Evolutionary conservation across 2,888 invertebrate genomes (phyloP).

Genomic region (Tetragonisca angustula): DNA sequence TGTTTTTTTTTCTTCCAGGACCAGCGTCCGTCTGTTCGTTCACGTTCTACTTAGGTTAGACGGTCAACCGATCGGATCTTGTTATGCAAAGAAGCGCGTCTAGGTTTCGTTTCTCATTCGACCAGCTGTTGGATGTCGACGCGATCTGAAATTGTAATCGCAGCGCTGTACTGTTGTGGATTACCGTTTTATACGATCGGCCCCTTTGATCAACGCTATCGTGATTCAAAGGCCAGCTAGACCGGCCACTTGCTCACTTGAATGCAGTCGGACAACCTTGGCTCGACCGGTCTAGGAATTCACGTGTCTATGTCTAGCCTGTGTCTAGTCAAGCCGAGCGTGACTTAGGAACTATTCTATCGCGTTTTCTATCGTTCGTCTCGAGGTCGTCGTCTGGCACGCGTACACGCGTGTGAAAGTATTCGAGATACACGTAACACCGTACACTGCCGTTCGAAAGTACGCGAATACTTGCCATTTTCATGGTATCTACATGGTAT

Average conservation of each 20-base stretch:
- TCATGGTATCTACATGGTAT: too few species aligned
- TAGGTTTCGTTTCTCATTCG: slow-evolving; percentile 55
- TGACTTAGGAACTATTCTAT: slow-evolving; percentile 60
- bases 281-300: slow-evolving; percentile 48
- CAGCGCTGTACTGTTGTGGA: slow-evolving; percentile 16
- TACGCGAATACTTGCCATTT: too few species aligned
- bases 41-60: not conserved
- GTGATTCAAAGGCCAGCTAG: slow-evolving; percentile 44
- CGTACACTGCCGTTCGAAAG: not conserved
- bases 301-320: slow-evolving; percentile 48
- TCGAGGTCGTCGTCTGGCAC: slow-evolving; percentile 37
- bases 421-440: not conserved
- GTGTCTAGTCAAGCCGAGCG: slow-evolving; percentile 56
- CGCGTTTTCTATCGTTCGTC: slow-evolving; percentile 54
- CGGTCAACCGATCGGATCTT: slow-evolving; percentile 25
- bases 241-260: slow-evolving; percentile 12
- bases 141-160: slow-evolving; percentile 65
- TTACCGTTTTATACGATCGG: slow-evolving; percentile 51
- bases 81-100: slow-evolving; percentile 62
- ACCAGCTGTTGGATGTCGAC: slow-evolving; percentile 44
- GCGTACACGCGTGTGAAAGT: not conserved
- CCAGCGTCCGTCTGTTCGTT: too few species aligned
- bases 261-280: slow-evolving; percentile 51
- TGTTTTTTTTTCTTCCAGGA: not conserved
- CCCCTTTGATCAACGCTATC: slow-evolving; percentile 40